Evolutionary conservation across 2,113 vertebrate genomes (phyloP), one percentile per base, ranked within the genome.

Genomic region (Neomonachus schauinslandi): DNA sequence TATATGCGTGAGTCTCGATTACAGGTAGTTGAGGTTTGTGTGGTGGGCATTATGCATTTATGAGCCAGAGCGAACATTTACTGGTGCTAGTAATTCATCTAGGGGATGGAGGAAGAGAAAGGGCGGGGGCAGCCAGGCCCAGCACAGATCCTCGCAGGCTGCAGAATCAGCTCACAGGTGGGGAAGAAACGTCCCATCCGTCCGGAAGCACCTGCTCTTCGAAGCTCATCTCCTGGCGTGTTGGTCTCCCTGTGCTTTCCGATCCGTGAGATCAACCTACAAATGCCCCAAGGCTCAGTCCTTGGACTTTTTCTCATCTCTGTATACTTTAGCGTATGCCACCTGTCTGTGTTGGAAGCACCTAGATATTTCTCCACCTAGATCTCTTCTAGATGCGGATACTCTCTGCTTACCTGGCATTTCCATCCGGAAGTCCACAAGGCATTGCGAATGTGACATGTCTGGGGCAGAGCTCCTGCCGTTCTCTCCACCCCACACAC

Each of bases 1-100:
- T 83, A 19, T 92, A 69, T 28, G 57, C 0, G 0, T 67, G 90
- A 24, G 83, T 57, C 84, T 85, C 12, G 22, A 87, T 93, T 88
- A 87, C 83, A 77, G 77, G 97, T 87, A 92, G 95, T 85, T 83
- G 95, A 89, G 88, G 86, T 91, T 97, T 97, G 89, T 92, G 95
- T 59, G 89, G 91, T 94, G 61, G 91, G 72, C 92, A 89, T 89
- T 95, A 77, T 84, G 74, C 67, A 96, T 96, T 96, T 86, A 89
- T 97, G 96, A 97, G 93, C 97, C 88, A 84, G 84, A 96, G 82
- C 71, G 94, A 96, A 96, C 85, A 79, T 92, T 96, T 94, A 86
- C 89, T 80, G 76, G 82, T 33, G 28, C 86, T 88, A 61, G 63
- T 94, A 92, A 97, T 96, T 97, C 8, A 0, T 79, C 81, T 39